Evolutionary conservation across 2,888 invertebrate species (phyloP), one percentile per base, ranked within the genome.

Genomic region (Drosophila lutescens): DNA sequence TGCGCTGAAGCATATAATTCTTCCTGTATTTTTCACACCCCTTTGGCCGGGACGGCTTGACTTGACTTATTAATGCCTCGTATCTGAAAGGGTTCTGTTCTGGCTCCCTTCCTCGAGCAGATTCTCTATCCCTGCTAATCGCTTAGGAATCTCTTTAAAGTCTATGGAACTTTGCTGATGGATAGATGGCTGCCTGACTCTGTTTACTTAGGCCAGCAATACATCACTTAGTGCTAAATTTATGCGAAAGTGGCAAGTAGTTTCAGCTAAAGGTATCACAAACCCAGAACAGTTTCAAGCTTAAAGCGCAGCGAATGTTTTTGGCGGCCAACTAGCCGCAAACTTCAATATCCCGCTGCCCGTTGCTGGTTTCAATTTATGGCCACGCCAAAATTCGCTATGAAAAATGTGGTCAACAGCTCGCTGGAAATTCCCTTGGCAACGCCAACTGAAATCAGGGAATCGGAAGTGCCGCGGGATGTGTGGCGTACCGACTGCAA

Each of bases 61-160:
- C 44, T 75, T 84, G 84, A 84, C 88, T 86, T 85, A 78, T 81
- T 80, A 85, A 84, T 84, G 86, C 76, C 70, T 12, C 50, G 58
- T 55, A 68, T 72, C 66, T 69, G 59, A 82, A 79, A 76, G 72
- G 76, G 56, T 62, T 82, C 62, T 69, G 70, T 72, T 74, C 60
- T n/a, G n/a, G 3, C 34, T 34, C 34, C 46, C 44, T 5, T 23
- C 12, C 43, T 12, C 20, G 26, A 26, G 26, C 26, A 3, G 23
- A 10, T 20, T 66, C 41, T 54, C 9, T 15, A 32, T 36, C 8
- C 17, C 49, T 17, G 20, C 40, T 69, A 68, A 69, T 68, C 70
- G 58, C 30, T 26, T 5, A 32, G 20, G 51, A 56, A 46, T 60
- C 75, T 7, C 43, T 57, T 44, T 41, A 54, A 60, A 74, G 56